Evolutionary conservation across 2,113 vertebrate genomes (phyloP).

Genomic region (Ctenomys sociabilis): DNA sequence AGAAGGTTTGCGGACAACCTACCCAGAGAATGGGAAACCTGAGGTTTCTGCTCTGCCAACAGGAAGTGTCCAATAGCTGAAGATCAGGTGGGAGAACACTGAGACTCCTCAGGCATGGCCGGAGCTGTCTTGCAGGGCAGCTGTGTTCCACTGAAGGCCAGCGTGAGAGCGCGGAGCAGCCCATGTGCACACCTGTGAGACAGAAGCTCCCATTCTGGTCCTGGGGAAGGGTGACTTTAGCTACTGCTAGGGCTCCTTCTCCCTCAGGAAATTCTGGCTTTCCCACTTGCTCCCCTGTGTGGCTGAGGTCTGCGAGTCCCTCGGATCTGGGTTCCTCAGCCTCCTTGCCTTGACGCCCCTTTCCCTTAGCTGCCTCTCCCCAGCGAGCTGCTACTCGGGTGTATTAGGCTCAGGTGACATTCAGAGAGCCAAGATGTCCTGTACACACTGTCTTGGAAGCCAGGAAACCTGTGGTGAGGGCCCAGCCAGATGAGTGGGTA

Average conservation of each 20-base stretch:
- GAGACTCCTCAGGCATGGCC: no score
- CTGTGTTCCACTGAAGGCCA: no score
- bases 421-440: not conserved
- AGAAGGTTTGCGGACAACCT: constrained; percentile 30
- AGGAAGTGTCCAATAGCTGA: constrained; percentile 51
- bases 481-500: not conserved
- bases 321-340: not conserved
- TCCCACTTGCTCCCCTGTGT: not conserved
- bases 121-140: not conserved
- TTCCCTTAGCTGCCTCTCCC: not conserved
- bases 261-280: not conserved
- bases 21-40: not conserved
- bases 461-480: not conserved
- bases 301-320: not conserved
- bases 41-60: constrained; percentile 28
- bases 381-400: not conserved
- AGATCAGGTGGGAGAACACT: not conserved
- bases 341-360: not conserved
- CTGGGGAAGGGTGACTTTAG: not conserved
- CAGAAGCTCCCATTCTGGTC: not conserved
- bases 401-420: not conserved
- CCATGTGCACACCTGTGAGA: not conserved
- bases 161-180: not conserved
- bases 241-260: not conserved
- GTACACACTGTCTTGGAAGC: not conserved